phyloP scores from a whole-genome alignment of 1,140 invertebrate species.

The Bicyclus anynana region DNA sequence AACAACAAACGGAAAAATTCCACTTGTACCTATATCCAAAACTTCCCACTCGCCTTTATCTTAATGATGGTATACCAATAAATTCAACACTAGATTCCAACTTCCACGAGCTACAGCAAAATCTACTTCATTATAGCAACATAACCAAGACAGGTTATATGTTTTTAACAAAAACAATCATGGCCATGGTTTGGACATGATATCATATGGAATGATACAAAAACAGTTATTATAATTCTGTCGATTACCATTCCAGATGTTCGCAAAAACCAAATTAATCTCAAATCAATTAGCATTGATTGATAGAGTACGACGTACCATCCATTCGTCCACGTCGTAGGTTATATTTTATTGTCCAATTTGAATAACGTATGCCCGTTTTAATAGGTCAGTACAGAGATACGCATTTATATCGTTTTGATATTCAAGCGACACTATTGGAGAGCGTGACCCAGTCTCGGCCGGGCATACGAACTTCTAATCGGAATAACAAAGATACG shows the following conservation, averaged over 20 bases:
- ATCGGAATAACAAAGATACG: constrained; percentile 19
- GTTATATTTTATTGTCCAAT: constrained; percentile 1
- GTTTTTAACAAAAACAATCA: constrained; percentile 5
- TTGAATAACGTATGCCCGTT: constrained; percentile 4
- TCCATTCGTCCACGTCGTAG: neutral
- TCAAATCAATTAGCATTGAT: constrained; percentile 4
- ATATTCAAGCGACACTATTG: constrained; percentile 31
- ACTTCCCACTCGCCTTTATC: too few relatives aligned
- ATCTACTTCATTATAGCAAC: too few relatives aligned
- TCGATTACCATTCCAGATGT: constrained; percentile 4
- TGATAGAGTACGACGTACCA: neutral
- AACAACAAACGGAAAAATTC: too few relatives aligned
- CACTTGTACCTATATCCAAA: too few relatives aligned
- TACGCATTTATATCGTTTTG: constrained; percentile 14
- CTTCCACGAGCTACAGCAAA: too few relatives aligned
- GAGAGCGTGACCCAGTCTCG: constrained; percentile 29
- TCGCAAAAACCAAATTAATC: constrained; percentile 11
- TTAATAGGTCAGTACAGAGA: constrained; percentile 20
- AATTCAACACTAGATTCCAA: too few relatives aligned
- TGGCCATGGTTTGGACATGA: constrained; percentile 4
- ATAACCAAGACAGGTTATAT: neutral
- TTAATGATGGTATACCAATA: too few relatives aligned
- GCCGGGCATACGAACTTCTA: constrained; percentile 25
- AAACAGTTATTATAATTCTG: constrained; percentile 1
- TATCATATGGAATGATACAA: constrained; percentile 5